Base-by-base conservation (phyloP, 2,888 invertebrate species). In the Caenorhabditis becei region DNA sequence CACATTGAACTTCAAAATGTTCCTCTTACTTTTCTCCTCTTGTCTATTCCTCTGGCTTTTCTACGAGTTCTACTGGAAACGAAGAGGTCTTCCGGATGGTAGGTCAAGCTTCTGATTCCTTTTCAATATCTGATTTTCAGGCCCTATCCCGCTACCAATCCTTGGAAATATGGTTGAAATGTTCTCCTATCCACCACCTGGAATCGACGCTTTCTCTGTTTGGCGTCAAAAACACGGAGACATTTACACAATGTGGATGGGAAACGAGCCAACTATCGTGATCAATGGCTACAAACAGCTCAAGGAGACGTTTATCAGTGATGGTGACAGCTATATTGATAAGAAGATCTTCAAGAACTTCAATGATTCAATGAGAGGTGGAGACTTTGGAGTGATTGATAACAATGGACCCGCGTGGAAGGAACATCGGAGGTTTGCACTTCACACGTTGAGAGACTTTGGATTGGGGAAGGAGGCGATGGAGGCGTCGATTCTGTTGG, bases 401-500 rank as follows among this genome's bases (percentile, higher is more conserved):
- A 63, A 70, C 14, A 82, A 80, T 65, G 85, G 85, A n/a, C 59
- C 82, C 23, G 49, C 56, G 14, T 85, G 85, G 85, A 80, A 71
- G 37, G 83, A 80, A 35, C 84, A 84, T 28, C 28, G 85, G 10
- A 63, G 83, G 14, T 85, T 84, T 37, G 71, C 78, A 7, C 44
- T 85, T 18, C 80, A 80, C 20, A 74, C 72, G 18, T 26, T 85
- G 44, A 58, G 72, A 54, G 81, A 85, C 49, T 81, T 85, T 24
- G 85, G 85, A 28, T 47, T 85, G 61, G 85, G 84, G 16, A 82
- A 82, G 44, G 83, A 83, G 47, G 59, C 72, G 5, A 85, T 85
- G 85, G 80, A 83, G 47, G 66, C 71, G 23, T 79, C 71, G 63
- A 80, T 80, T 61, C 65, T 70, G 23, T 32, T 80, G 47, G 80